These are phyloP conservation scores for Corythoichthys intestinalis DNA, from an alignment of 2,113 vertebrate species.

Conservation along the genomic window DNA sequence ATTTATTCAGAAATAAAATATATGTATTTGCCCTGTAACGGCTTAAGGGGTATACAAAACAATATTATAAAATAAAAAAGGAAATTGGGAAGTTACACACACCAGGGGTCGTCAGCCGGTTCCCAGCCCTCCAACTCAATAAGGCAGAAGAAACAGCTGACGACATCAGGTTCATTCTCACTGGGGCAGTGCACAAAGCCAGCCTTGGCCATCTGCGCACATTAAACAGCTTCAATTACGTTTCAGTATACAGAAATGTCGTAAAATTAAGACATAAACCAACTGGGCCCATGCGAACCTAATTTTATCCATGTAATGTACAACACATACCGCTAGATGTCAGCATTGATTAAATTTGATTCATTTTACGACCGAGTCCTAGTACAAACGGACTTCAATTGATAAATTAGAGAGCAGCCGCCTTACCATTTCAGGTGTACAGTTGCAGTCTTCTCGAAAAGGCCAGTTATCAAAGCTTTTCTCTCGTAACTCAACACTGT, in stretches of 20 bases:
- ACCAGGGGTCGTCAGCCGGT: slow-evolving; percentile 76
- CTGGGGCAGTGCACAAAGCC: slow-evolving; percentile 76
- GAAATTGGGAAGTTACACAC: slow-evolving; percentile 2
- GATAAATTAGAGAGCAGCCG: neutral
- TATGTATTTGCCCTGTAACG: no score
- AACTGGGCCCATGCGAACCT: neutral
- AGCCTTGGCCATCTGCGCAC: slow-evolving; percentile 76
- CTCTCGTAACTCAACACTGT: slow-evolving; percentile 68
- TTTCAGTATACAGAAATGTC: neutral
- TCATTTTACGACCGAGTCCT: neutral
- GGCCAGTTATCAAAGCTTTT: slow-evolving; percentile 78
- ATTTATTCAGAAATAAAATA: no score
- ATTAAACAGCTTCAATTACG: neutral
- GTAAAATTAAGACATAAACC: neutral
- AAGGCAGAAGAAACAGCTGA: slow-evolving; percentile 80
- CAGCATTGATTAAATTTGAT: neutral
- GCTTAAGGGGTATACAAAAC: neutral
- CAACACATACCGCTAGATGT: neutral
- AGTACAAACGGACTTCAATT: neutral
- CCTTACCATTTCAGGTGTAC: slow-evolving; percentile 75
- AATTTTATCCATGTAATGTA: neutral
- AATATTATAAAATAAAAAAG: neutral
- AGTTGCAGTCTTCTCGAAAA: slow-evolving; percentile 75
- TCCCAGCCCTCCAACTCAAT: slow-evolving; percentile 80
- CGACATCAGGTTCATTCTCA: slow-evolving; percentile 71